Percentiles rank a stretch among this genome's conserved stretches.
Evolutionary conservation across 2,113 vertebrate species (phyloP).

Genomic region (Cavia porcellus): DNA sequence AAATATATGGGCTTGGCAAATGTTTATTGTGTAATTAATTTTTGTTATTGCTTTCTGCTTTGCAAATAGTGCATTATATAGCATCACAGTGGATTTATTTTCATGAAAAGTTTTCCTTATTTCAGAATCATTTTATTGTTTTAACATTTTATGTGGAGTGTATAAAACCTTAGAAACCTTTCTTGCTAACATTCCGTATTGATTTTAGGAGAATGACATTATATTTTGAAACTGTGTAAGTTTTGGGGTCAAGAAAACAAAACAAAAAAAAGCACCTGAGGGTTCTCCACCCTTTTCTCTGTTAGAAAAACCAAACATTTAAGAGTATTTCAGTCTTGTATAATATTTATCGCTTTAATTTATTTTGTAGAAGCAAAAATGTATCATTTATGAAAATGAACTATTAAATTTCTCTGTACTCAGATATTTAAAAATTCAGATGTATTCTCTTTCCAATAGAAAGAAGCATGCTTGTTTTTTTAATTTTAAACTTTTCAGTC

Average conservation of each 20-base stretch:
- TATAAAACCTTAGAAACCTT: neutral
- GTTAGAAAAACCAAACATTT: neutral
- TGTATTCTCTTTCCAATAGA: neutral
- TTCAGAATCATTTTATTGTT: neutral
- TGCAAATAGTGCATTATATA: neutral
- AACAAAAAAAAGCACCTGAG: neutral
- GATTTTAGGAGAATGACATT: conserved; percentile 23
- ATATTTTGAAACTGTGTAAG: neutral
- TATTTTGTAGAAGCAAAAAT: neutral
- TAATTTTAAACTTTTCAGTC: neutral
- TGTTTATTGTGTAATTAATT: conserved; percentile 3
- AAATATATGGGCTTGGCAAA: neutral
- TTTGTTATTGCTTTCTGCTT: neutral
- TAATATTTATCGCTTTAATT: conserved; percentile 37
- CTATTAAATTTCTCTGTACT: neutral
- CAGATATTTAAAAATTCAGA: conserved; percentile 15
- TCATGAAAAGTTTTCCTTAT: neutral
- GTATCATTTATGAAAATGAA: neutral
- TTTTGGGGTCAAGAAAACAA: neutral
- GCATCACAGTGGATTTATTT: neutral
- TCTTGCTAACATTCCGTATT: neutral
- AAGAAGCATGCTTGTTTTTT: neutral
- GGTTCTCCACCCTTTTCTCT: neutral
- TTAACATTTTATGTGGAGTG: neutral
- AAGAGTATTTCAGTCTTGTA: conserved; percentile 4